Percentiles rank a stretch among this genome's conserved stretches.
Evolutionary conservation across 2,113 vertebrate genomes (phyloP).

Genomic region (Elephantulus edwardii): DNA sequence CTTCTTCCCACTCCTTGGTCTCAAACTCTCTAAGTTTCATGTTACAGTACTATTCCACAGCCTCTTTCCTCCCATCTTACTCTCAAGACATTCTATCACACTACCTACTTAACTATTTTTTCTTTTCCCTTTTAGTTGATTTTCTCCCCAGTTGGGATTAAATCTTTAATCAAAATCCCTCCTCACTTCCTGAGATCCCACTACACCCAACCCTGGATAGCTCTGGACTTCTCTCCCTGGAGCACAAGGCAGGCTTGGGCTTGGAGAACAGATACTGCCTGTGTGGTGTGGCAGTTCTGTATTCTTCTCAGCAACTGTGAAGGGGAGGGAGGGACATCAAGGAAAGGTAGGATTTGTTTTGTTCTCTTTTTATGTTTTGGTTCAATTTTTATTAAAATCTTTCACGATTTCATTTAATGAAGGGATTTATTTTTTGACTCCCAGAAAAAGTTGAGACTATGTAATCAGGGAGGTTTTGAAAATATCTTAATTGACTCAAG

Average conservation of each 20-base stretch:
- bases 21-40: background rate
- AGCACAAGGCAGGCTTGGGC: background rate
- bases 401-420: constrained; percentile 31
- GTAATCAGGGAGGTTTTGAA: background rate
- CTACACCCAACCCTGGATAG: background rate
- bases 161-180: background rate
- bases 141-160: background rate
- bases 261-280: background rate
- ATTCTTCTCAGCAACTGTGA: background rate
- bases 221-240: too few species aligned
- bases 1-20: background rate
- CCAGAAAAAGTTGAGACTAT: constrained; percentile 19
- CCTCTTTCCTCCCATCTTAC: background rate
- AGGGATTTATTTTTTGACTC: background rate
- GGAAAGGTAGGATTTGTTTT: background rate
- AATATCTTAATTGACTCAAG: background rate
- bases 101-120: background rate
- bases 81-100: background rate
- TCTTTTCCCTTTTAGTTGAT: background rate
- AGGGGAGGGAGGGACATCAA: background rate
- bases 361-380: background rate
- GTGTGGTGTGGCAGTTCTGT: too few species aligned
- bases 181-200: background rate
- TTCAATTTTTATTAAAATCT: background rate
- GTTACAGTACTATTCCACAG: too few species aligned